phyloP scores from a whole-genome alignment of 2,888 invertebrate genomes.

The Metopia argyrocephala region DNA sequence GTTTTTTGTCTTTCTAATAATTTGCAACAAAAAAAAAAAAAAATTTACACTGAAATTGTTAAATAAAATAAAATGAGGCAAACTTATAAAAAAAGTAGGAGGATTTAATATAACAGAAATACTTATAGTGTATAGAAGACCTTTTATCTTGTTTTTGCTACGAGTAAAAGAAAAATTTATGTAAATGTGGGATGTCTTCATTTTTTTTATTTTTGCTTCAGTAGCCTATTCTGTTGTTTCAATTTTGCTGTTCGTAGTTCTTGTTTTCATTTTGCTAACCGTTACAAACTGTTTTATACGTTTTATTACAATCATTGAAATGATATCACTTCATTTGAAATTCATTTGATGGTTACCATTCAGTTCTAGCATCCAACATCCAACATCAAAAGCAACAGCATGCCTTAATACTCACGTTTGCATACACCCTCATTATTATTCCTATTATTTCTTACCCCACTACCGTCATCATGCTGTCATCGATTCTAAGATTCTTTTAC shows the following conservation, averaged over 20 bases:
- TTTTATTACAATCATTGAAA: slow-evolving; percentile 61
- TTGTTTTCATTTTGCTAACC: slow-evolving; percentile 43
- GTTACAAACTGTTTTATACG: slow-evolving; percentile 54
- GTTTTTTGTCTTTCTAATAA: slow-evolving; percentile 57
- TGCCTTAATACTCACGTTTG: background rate
- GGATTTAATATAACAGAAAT: background rate
- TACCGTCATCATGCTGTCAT: background rate
- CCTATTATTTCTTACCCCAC: background rate
- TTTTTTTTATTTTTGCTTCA: no score
- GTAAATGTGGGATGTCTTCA: slow-evolving; percentile 41
- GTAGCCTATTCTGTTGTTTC: slow-evolving; percentile 19
- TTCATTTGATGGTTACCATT: slow-evolving; percentile 62
- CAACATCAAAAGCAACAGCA: slow-evolving; percentile 19
- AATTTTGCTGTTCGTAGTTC: slow-evolving; percentile 5
- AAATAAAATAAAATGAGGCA: slow-evolving; percentile 40
- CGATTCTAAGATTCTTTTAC: no score
- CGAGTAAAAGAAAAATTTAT: slow-evolving; percentile 36
- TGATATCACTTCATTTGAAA: slow-evolving; percentile 63
- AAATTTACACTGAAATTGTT: slow-evolving; percentile 16
- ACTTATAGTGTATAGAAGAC: slow-evolving; percentile 9
- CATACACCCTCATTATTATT: background rate
- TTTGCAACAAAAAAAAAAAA: slow-evolving; percentile 45
- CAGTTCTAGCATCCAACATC: slow-evolving; percentile 22
- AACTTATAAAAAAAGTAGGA: background rate
- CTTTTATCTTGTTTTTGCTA: no score